Evolutionary conservation across 2,888 invertebrate species (phyloP), one percentile per base, ranked within the genome.

Genomic region (Brachyptera risi): DNA sequence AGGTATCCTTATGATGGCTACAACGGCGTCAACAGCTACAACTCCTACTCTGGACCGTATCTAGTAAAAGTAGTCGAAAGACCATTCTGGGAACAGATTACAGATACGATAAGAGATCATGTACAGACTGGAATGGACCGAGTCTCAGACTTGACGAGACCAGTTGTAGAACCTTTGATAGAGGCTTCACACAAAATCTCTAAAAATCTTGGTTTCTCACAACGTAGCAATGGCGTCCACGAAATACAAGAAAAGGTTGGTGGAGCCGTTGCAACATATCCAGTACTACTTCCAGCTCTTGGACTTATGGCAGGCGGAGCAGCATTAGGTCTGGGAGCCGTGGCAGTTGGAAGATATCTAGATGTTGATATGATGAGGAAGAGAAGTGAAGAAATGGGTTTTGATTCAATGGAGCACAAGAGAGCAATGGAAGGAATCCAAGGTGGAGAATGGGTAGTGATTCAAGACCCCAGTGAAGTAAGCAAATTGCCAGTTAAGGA

Each of bases 251-350:
- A 64, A 23, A 62, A 65, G 23, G 57, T 61, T 13, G 60, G 58
- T 21, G 76, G 79, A 1, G 71, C 82, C 5, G 75, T 78, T 1
- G 81, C 84, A 0, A 65, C 79, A 0, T 80, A 82, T 0, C 82
- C 84, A 0, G 86, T 86, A 0, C 83, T 90, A 71, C 74, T 90
- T 1, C 90, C 90, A 17, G 89, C 90, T 0, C 75, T 90, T 21
- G 88, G 90, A 2, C 74, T 90, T 4, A 85, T 91, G 69, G 89
- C 90, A 9, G 89, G 90, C n/a, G 90, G 90, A 13, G 90, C 90
- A 0, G 90, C 90, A 1, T 73, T 90, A 23, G 88, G 89, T 1
- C 80, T 90, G n/a, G 90, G 89, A 3, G 90, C 89, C 0, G 87
- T 89, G 0, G 90, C 90, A 0, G 83, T 90, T 63, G 89, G 89